Evolutionary conservation across 2,888 invertebrate species (phyloP).

Genomic region (Micropterix aruncella): DNA sequence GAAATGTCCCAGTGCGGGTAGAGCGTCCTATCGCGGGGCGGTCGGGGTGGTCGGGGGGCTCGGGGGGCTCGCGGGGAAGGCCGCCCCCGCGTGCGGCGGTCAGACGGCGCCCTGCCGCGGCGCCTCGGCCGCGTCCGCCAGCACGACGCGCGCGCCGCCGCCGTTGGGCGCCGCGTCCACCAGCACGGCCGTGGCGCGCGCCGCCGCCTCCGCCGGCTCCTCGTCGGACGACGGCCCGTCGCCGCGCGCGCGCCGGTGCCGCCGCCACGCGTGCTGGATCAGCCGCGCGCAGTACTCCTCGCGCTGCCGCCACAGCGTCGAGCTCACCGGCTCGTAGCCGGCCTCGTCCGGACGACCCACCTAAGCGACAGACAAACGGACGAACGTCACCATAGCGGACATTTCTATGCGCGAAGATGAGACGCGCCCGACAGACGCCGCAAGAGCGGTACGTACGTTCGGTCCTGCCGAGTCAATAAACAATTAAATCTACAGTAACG

Average conservation of each 20-base stretch:
- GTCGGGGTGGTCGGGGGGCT: too few relatives aligned
- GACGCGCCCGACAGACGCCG: too few relatives aligned
- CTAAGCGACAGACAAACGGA: too few relatives aligned
- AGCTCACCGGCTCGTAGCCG: slow-evolving; percentile 89
- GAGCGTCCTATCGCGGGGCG: too few relatives aligned
- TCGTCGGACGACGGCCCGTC: slow-evolving; percentile 35
- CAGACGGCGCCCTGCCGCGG: slow-evolving; percentile 57
- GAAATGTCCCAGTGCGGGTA: too few relatives aligned
- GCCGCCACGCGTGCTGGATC: slow-evolving; percentile 91
- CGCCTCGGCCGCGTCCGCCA: slow-evolving; percentile 77
- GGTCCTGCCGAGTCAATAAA: too few relatives aligned
- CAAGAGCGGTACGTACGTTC: too few relatives aligned
- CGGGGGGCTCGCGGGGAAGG: too few relatives aligned
- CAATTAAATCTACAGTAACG: too few relatives aligned
- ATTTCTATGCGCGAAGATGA: too few relatives aligned
- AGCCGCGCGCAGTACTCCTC: slow-evolving; percentile 93
- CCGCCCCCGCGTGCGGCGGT: too few relatives aligned
- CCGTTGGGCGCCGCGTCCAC: slow-evolving; percentile 77
- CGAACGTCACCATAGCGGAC: too few relatives aligned
- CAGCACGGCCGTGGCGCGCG: slow-evolving; percentile 69
- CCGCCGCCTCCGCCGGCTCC: slow-evolving; percentile 16
- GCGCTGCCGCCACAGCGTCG: slow-evolving; percentile 89
- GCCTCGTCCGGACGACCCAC: slow-evolving; percentile 76
- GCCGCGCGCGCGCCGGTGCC: slow-evolving; percentile 57
- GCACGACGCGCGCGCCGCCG: slow-evolving; percentile 81